These are phyloP conservation scores for Venusia cambrica DNA, from an alignment of 2,888 invertebrate genomes.

Conservation along the genomic window DNA sequence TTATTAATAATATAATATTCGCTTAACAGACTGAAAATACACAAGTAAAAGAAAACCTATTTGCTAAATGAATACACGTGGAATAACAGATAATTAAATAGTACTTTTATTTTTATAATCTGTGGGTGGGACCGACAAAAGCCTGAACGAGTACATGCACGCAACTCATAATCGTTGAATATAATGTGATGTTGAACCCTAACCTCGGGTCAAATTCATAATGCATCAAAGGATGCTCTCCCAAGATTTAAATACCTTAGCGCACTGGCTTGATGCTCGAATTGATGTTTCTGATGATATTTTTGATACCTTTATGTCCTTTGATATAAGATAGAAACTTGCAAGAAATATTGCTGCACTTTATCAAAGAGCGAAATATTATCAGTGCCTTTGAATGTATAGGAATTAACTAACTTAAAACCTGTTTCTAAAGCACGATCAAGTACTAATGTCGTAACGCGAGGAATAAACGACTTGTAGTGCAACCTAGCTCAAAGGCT, in stretches of 20 bases:
- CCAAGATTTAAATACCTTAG: constrained; percentile 5
- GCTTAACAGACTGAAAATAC: too few relatives aligned
- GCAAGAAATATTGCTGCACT: not conserved
- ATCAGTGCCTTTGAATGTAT: not conserved
- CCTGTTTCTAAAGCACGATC: constrained; percentile 3
- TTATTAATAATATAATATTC: too few relatives aligned
- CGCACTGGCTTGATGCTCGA: too few relatives aligned
- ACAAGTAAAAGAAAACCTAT: too few relatives aligned
- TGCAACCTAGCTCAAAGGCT: not conserved
- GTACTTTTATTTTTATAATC: too few relatives aligned
- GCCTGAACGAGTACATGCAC: too few relatives aligned
- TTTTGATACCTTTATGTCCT: constrained; percentile 1
- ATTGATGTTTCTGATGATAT: too few relatives aligned
- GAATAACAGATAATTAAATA: too few relatives aligned
- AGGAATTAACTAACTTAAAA: constrained; percentile 3
- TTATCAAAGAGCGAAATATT: not conserved
- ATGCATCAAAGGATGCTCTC: too few relatives aligned
- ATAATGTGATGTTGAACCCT: constrained; percentile 4
- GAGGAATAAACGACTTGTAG: constrained; percentile 1
- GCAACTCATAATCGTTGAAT: constrained; percentile 1
- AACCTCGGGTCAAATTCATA: constrained; percentile 8
- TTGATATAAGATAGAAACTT: constrained; percentile 1
- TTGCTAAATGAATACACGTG: too few relatives aligned
- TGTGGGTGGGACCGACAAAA: too few relatives aligned
- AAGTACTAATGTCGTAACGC: too few relatives aligned